phyloP scores from a whole-genome alignment of 2,888 invertebrate species.

The Masnerella sp. region DNA sequence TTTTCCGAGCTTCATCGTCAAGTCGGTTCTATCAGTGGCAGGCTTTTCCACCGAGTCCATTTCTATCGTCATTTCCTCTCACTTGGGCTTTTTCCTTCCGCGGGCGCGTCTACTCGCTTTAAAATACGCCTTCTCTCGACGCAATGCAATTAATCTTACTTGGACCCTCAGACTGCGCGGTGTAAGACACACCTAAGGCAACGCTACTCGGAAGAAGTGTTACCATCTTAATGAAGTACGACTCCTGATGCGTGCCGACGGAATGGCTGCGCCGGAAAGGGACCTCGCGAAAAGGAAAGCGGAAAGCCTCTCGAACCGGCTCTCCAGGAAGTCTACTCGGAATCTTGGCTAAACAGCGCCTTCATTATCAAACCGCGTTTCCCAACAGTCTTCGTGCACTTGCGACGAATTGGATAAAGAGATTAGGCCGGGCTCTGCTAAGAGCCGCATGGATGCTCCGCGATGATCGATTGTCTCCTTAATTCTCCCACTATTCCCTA shows the following conservation, averaged over 20 bases:
- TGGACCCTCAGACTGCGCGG: constrained; percentile 65
- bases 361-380: constrained; percentile 69
- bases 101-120: constrained; percentile 63
- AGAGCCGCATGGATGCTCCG: constrained; percentile 25
- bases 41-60: constrained; percentile 70
- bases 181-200: constrained; percentile 59
- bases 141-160: constrained; percentile 77
- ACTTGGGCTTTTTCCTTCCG: constrained; percentile 56
- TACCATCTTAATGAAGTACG: constrained; percentile 76
- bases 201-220: constrained; percentile 71
- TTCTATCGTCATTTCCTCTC: constrained; percentile 67
- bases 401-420: constrained; percentile 58
- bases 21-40: constrained; percentile 71
- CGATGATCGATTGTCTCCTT: constrained; percentile 18
- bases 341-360: constrained; percentile 70
- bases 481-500: too few species aligned
- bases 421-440: constrained; percentile 37
- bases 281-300: constrained; percentile 56
- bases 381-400: constrained; percentile 40
- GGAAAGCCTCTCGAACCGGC: constrained; percentile 57
- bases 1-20: constrained; percentile 63
- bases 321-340: constrained; percentile 62
- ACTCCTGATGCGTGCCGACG: constrained; percentile 73
- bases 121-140: constrained; percentile 72
- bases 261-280: constrained; percentile 55